Evolutionary conservation across 2,113 vertebrate species (phyloP), one percentile per base, ranked within the genome.

Genomic region (Myocastor coypus): DNA sequence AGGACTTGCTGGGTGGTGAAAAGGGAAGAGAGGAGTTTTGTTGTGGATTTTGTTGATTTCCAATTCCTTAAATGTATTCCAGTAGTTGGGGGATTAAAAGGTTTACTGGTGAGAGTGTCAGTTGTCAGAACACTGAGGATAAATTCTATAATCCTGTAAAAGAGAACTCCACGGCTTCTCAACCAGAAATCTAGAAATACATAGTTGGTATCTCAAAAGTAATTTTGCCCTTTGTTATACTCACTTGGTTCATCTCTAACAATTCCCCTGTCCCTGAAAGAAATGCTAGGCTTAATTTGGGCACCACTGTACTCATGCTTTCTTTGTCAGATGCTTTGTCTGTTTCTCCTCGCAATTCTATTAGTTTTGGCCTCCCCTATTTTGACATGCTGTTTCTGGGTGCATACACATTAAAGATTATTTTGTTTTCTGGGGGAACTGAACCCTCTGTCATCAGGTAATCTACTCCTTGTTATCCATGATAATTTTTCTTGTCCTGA

Each of bases 1-100:
- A 32, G 37, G 63, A 8, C 71, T 93, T 95, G 87, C 95, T 94
- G 94, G 88, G 88, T 78, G 63, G 22, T 52, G 50, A 20, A 78
- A 93, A 81, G 87, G 82, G 61, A 40, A 83, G 26, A 61, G 84
- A 68, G 42, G 82, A 64, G n/a, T 52, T 93, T 84, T 90, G 61
- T 66, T 88, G 92, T 17, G 46, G 92, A 91, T 96, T 96, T 94
- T 96, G 90, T 94, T 90, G 94, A 97, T 96, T 97, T 97, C 71
- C 77, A 92, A 91, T 94, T 96, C 85, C 73, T 96, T 89, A 96
- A 97, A 96, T 88, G 96, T 83, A 96, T 96, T 96, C 95, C 71
- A 96, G 90, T 83, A 90, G 94, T 96, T 93, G 87, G 82, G 26
- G 92, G 96, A 97, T 97, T 98, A 97, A 96, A 95, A 93, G 96